Evolutionary conservation across 2,888 invertebrate genomes (phyloP).

Genomic region (Caenorhabditis sp.): DNA sequence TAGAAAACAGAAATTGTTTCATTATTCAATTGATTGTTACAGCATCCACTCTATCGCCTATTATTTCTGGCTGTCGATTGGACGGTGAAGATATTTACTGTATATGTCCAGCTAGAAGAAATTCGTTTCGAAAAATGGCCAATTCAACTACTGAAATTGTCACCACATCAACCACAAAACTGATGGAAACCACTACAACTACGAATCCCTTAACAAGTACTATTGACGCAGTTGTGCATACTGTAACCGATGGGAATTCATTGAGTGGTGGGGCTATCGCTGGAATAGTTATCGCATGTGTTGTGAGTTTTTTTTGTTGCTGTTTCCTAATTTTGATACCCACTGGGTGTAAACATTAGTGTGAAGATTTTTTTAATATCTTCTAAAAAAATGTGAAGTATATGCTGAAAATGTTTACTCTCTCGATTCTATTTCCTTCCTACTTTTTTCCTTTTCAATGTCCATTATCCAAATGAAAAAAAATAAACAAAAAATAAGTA

Average conservation of each 20-base stretch:
- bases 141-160: conserved; percentile 2
- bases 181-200: conserved; percentile 3
- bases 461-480: neutral
- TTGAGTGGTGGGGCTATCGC: conserved; percentile 61
- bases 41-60: conserved; percentile 49
- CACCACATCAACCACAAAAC: conserved; percentile 4
- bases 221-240: neutral
- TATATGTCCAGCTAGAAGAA: conserved; percentile 41
- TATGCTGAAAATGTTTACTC: too few species aligned
- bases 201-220: neutral
- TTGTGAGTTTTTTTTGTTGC: conserved; percentile 54
- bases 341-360: too few species aligned
- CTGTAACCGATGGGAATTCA: conserved; percentile 6
- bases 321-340: neutral
- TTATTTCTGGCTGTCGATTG: conserved; percentile 52
- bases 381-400: too few species aligned
- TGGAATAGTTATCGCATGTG: conserved; percentile 60
- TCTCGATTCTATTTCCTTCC: too few species aligned
- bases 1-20: neutral
- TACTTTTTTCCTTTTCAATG: too few species aligned
- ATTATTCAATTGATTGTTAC: neutral
- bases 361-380: too few species aligned
- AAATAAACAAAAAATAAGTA: too few species aligned
- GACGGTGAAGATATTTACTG: conserved; percentile 50
- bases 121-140: conserved; percentile 30